Evolutionary conservation across 2,113 vertebrate genomes (phyloP), one percentile per base, ranked within the genome.

Genomic region (Triplophysa siluroides): DNA sequence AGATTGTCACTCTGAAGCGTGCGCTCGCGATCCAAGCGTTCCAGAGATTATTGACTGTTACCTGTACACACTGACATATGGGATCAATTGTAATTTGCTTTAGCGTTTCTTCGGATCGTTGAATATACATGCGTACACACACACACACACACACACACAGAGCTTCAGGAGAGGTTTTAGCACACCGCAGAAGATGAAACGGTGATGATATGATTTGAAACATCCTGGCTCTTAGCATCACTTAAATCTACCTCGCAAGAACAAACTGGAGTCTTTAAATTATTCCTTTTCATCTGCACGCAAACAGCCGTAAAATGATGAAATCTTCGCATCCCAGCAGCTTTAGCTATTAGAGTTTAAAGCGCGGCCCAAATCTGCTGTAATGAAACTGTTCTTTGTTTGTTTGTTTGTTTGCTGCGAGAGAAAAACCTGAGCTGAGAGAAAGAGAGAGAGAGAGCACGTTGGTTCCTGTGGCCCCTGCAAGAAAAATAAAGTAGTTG

Each of bases 401-500:
- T 68, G 78, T 54, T 41, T 82, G 66, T 63, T 76, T 80, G 72
- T 29, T 75, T 75, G 73, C 72, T 78, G 76, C 70, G 63, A 78
- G 78, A 84, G 87, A 89, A 14, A 33, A 13, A 83, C 86, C 78
- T 85, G 86, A 81, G 79, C 81, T 80, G 86, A 84, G 69, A 80
- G 85, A 74, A 79, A 90, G 87, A 92, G 91, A 92, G 91, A 91
- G 92, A 93, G 90, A 58, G 54, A 56, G 54, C 6, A 8, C 2
- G 8, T 58, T 21, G 2, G 54, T 21, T 58, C 54, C 54, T 21
- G n/a, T 58, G 54, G 54, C 54, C 54, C 19, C 54, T 58, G 54
- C 54, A 92, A 93, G 68, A 79, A 91, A 90, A 92, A 92, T 88
- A 96, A 95, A 92, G 93, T 95, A 95, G 95, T 96, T 95, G 95